Base-by-base conservation (phyloP, 2,888 invertebrate genomes). In the Aphidius colemani region DNA sequence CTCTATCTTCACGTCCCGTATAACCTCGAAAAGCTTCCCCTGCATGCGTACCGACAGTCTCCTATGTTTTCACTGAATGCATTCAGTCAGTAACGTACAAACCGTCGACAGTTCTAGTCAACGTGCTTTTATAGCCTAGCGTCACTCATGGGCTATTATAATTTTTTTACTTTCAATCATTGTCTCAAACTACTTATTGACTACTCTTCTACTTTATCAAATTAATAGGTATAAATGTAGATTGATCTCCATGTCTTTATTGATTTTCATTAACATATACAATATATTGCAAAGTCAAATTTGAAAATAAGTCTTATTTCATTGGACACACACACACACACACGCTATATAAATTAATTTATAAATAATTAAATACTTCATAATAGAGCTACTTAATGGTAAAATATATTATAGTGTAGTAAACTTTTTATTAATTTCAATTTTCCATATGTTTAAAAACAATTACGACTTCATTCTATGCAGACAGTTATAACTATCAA, bases 21-120 rank as follows among this genome's bases (percentile, higher is more conserved):
- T 71, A 70, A 68, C 69, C 69, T 69, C 74, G 77, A 72, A 77
- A 79, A 78, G 78, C 78, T 81, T 80, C 80, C 81, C 81, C 81
- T 79, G 79, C 79, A 77, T 81, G 80, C 81, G 79, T 80, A 74
- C 72, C 73, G 72, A 71, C 70, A 72, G 70, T 76, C 79, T 78
- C 77, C 79, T 79, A 79, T 78, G 77, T 74, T 78, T 77, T 76
- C 74, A 72, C 75, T 71, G 74, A 75, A 79, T 78, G 78, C 80
- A 80, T 79, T 77, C 79, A 81, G 76, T 80, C 81, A 82, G 82
- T 82, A 79, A 79, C 79, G 76, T 78, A 75, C 78, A 76, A 74
- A 76, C 79, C 80, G 81, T 76, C 79, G 80, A 76, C 78, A 78
- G 74, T 75, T 71, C 73, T 75, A 72, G 73, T 61, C 51, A 53